Evolutionary conservation across 2,113 vertebrate genomes (phyloP).

Genomic region (Esox niger): DNA sequence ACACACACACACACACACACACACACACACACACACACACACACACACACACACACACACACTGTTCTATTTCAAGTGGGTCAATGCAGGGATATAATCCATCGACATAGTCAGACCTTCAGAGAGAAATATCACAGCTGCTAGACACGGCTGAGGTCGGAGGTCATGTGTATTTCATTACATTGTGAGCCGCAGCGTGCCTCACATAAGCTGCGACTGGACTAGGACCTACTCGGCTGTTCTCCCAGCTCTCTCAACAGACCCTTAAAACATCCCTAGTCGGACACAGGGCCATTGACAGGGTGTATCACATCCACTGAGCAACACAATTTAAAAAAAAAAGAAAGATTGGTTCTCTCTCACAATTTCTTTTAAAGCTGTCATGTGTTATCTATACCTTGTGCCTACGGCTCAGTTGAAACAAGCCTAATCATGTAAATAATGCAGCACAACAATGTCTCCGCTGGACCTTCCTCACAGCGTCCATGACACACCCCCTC

Average conservation of each 20-base stretch:
- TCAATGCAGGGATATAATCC: not conserved
- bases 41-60: not conserved
- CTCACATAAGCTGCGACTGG: not conserved
- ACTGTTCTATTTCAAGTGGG: not conserved
- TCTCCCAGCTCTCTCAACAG: not conserved
- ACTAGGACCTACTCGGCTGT: not conserved
- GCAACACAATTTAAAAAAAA: not conserved
- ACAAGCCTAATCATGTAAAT: no score
- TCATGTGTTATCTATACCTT: no score
- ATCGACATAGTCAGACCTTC: not conserved
- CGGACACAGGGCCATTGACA: not conserved
- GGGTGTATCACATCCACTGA: not conserved
- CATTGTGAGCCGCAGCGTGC: not conserved
- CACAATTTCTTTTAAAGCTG: no score
- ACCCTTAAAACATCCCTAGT: not conserved
- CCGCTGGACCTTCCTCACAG: not conserved
- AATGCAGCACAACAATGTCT: no score
- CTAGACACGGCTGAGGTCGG: constrained; percentile 12
- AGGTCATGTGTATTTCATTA: constrained; percentile 4
- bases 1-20: not conserved
- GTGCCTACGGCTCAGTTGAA: no score
- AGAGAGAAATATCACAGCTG: constrained; percentile 11
- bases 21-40: not conserved
- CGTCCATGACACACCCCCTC: not conserved
- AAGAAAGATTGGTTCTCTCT: no score